Percentiles rank a stretch among this genome's conserved stretches.
These are phyloP conservation scores for Mobula hypostoma DNA, from an alignment of 2,113 vertebrate species.

Conservation along the genomic window DNA sequence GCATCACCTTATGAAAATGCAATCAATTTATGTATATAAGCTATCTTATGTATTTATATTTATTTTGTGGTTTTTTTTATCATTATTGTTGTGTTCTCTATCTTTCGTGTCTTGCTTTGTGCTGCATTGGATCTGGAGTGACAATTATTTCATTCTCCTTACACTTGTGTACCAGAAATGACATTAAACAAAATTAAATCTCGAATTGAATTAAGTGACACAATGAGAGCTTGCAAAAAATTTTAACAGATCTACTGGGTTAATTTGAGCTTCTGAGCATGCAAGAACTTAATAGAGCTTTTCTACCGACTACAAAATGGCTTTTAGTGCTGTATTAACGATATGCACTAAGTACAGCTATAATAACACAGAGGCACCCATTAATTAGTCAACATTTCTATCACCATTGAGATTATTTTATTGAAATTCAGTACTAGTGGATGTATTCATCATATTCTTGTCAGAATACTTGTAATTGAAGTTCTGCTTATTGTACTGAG, in stretches of 20 bases:
- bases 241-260: not conserved
- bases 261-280: not conserved
- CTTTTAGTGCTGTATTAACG: not conserved
- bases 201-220: not conserved
- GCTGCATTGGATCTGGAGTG: no score
- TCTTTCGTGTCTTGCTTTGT: no score
- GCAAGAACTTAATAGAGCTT: not conserved
- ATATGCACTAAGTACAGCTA: not conserved
- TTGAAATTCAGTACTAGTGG: not conserved
- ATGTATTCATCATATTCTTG: not conserved
- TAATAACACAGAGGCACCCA: not conserved
- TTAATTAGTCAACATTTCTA: not conserved
- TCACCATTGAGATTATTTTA: not conserved
- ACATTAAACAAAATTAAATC: no score
- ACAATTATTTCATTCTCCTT: no score
- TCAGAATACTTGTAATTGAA: not conserved
- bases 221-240: not conserved
- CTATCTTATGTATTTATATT: no score
- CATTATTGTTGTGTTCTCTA: no score
- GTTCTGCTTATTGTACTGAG: not conserved
- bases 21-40: no score
- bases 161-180: no score
- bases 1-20: no score
- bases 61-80: no score
- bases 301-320: not conserved